phyloP scores from a whole-genome alignment of 2,113 vertebrate species.

The Sula dactylatra region DNA sequence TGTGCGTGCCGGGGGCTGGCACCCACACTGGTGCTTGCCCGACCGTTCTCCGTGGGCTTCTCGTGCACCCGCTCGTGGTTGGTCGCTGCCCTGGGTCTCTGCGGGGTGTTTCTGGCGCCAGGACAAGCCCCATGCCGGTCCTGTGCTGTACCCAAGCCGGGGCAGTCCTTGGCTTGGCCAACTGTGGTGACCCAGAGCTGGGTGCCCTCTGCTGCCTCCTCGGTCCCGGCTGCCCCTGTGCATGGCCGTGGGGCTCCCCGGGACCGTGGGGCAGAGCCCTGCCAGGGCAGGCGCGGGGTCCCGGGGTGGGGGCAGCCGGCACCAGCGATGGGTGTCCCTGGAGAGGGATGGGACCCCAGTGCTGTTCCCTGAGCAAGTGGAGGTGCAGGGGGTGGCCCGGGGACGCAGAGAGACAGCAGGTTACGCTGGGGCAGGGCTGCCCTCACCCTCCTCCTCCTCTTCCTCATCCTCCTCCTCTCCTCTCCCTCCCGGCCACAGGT shows the following conservation, averaged over 20 bases:
- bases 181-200: accelerated
- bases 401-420: accelerated
- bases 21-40: not conserved
- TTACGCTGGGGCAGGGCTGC: not conserved
- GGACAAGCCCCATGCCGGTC: not conserved
- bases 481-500: slow-evolving; percentile 52
- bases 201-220: not conserved
- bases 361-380: accelerated
- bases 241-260: accelerated
- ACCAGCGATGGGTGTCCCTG: accelerated
- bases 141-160: not conserved
- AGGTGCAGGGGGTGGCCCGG: not conserved
- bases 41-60: accelerated
- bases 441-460: not conserved
- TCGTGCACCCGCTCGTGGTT: accelerated
- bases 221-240: not conserved
- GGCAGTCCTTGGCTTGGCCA: not conserved
- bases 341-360: not conserved
- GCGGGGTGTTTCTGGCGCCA: not conserved
- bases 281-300: not conserved
- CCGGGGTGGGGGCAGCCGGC: not conserved
- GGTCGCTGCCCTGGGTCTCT: not conserved
- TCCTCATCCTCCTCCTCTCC: not conserved
- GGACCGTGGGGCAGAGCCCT: not conserved
- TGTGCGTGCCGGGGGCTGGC: not conserved